These are phyloP conservation scores for Melikaiella ostensackeni DNA, from an alignment of 2,888 invertebrate genomes.

Conservation along the genomic window DNA sequence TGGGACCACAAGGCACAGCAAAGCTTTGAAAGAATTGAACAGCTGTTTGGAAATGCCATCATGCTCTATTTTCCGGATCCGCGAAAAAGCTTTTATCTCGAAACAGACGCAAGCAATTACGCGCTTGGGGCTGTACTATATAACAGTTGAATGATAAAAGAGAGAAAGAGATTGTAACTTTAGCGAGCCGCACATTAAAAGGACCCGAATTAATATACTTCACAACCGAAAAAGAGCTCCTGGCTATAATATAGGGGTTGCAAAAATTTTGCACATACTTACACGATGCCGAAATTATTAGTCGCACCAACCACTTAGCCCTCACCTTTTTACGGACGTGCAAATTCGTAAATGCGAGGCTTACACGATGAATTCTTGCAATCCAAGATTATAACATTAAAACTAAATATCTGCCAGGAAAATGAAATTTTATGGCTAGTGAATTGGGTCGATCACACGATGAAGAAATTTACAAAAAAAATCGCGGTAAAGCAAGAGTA, in stretches of 20 bases:
- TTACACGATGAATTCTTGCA: too few species aligned
- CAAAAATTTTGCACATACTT: constrained; percentile 45
- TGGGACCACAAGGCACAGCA: constrained; percentile 42
- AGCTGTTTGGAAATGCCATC: constrained; percentile 42
- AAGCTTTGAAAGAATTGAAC: constrained; percentile 46
- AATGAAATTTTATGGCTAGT: too few species aligned
- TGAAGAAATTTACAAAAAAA: not conserved
- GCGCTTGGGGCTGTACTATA: constrained; percentile 42
- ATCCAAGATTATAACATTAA: too few species aligned
- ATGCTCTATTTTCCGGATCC: constrained; percentile 32
- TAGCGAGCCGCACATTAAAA: constrained; percentile 17
- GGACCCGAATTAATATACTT: constrained; percentile 28
- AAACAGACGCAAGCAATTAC: constrained; percentile 50
- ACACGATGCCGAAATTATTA: constrained; percentile 50
- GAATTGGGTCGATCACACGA: not conserved
- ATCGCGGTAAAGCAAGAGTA: not conserved
- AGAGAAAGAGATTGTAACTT: constrained; percentile 50
- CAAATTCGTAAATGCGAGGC: not conserved
- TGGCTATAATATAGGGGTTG: constrained; percentile 44
- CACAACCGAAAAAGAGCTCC: constrained; percentile 45
- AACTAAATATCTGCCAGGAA: too few species aligned
- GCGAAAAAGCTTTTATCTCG: constrained; percentile 42
- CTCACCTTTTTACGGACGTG: not conserved
- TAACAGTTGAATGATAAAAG: constrained; percentile 24
- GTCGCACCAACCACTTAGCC: not conserved